Base-by-base conservation (phyloP, 1,140 invertebrate genomes). In the Melanaphis sacchari region DNA sequence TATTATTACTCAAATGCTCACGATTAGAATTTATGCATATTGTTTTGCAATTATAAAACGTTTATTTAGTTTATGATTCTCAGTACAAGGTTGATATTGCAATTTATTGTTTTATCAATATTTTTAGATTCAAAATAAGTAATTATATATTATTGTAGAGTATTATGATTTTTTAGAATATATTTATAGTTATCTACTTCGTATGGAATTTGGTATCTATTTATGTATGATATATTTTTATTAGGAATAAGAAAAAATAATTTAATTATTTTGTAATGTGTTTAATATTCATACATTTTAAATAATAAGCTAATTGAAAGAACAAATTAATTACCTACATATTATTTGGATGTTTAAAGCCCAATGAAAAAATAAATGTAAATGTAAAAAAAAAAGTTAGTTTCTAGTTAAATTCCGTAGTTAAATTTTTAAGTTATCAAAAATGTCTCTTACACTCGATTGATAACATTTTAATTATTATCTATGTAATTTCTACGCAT, bases 1-100 rank as follows among this genome's bases (percentile, higher is more conserved):
- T 85, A 46, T 89, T 38, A 52, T 89, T n/a, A n/a, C n/a, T 89
- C 26, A 11, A 8, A 52, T 89, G 36, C 87, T 89, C 22, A 40
- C 36, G 21, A n/a, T 8, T n/a, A 36, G n/a, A 49, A 36, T 88
- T 41, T 88, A n/a, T 52, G 43, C 43, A 18, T 88, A 88, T 52
- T 89, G 21, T 36, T 52, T n/a, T 46, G n/a, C 46, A 88, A 88
- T 49, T 88, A 88, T 88, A 49, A 22, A n/a, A 24, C 81, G 82
- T 84, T 84, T 84, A 88, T 88, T 41, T 49, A 49, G 43, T n/a
- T 87, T n/a, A 43, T 26, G 24, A 43, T 85, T 46, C 6, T 43
- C n/a, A 2, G 8, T 36, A 49, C n/a, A 49, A 88, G 43, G 31
- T 88, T 88, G 26, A 87, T 66, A 66, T 66, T 66, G 31, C 31